Base-by-base conservation (phyloP, 64 coral and sea anemone species). In the Pachyseris speciosa region DNA sequence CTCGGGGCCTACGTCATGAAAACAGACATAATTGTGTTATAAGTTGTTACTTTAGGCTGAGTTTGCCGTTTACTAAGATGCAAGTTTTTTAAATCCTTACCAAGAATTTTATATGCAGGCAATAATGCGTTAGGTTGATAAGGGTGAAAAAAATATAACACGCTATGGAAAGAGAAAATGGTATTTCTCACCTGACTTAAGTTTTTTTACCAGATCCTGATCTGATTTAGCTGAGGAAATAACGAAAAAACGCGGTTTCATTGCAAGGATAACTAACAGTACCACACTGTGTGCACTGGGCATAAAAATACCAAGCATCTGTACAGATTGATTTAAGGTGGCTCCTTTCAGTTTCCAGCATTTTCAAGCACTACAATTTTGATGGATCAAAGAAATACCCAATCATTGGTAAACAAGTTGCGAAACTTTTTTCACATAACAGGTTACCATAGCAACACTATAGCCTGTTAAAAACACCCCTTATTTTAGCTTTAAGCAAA, bases 221-320 rank as follows among this genome's bases (percentile, higher is more conserved):
- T 95, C 94, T 26, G 94, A 86, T 87, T 95, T 95, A 5, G 88
- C 94, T 91, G 69, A 72, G 48, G 16, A 86, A 53, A 86, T 3
- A 51, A 9, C 2, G 31, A 67, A 57, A 9, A 3, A 5, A 20
- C 48, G 25, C 6, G 6, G 34, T 22, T 29, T 6, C 3, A 1
- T 69, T 34, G 11, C 50, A 11, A 22, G 1, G 44, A 29, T 19
- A 81, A 29, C 1, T 30, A 33, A 20, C 7, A n/a, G n/a, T n/a
- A n/a, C n/a, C n/a, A n/a, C n/a, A n/a, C n/a, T n/a, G n/a, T n/a
- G n/a, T n/a, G n/a, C n/a, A n/a, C n/a, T n/a, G n/a, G n/a, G n/a
- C n/a, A n/a, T n/a, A n/a, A n/a, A n/a, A n/a, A n/a, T n/a, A n/a
- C n/a, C n/a, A n/a, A n/a, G n/a, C n/a, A n/a, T n/a, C n/a, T n/a